phyloP scores from a whole-genome alignment of 2,888 invertebrate genomes.

The Baccha elongata region DNA sequence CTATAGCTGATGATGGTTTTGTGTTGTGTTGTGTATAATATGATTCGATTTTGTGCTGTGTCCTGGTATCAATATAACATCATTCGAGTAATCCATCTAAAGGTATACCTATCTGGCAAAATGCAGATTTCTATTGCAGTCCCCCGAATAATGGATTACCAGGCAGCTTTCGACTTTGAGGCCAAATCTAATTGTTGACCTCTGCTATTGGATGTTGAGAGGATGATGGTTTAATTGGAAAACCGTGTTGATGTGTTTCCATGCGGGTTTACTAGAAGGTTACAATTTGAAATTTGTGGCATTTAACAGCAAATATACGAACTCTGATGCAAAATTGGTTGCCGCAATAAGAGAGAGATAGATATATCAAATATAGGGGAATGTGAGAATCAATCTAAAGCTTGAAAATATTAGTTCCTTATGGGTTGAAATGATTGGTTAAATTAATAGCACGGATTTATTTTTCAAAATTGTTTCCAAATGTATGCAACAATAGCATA shows the following conservation, averaged over 20 bases:
- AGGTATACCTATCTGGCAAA: constrained; percentile 46
- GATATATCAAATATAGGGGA: not conserved
- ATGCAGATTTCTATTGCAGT: constrained; percentile 68
- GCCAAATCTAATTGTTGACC: constrained; percentile 49
- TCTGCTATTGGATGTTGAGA: constrained; percentile 22
- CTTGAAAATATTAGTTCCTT: not conserved
- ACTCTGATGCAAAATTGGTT: constrained; percentile 2
- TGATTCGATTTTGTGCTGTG: constrained; percentile 30
- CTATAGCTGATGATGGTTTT: not conserved
- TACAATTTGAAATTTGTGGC: constrained; percentile 15
- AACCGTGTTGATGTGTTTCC: constrained; percentile 35
- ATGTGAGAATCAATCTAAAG: constrained; percentile 4
- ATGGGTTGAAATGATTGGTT: too few species aligned
- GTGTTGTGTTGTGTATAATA: constrained; percentile 39
- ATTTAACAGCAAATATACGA: constrained; percentile 5
- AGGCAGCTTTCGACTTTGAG: constrained; percentile 33
- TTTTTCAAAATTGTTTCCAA: too few species aligned
- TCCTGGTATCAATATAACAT: constrained; percentile 41
- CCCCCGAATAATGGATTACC: constrained; percentile 55
- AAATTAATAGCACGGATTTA: too few species aligned
- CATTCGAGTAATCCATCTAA: constrained; percentile 45
- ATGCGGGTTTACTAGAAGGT: constrained; percentile 2
- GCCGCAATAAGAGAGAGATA: not conserved
- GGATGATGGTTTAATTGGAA: constrained; percentile 31
- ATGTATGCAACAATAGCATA: too few species aligned